Base-by-base conservation (phyloP, 2,113 vertebrate species). In the Zosterops borbonicus region DNA sequence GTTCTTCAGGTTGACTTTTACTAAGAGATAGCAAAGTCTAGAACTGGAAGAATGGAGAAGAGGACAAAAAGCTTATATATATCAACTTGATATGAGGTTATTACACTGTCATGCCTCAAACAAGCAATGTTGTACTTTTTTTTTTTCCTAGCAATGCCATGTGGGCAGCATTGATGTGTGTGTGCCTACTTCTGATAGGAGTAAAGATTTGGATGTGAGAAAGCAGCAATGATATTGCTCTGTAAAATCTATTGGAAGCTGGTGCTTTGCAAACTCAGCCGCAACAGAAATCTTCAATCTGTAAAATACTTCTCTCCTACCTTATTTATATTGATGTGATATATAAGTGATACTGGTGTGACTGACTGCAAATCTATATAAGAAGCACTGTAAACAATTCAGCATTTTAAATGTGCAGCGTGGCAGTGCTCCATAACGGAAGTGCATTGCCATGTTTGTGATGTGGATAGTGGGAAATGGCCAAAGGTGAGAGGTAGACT, bases 251-350 rank as follows among this genome's bases (percentile, higher is more conserved):
- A 1, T 56, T 73, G 63, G 49, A 95, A 87, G 27, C 17, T 2
- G 3, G 60, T 16, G 7, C 25, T 60, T 35, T 56, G 60, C 41
- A 68, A 84, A 76, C 27, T 86, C 52, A 31, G 41, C 50, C 10
- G 3, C 58, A 75, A 13, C 27, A 62, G 59, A 80, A 85, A 83
- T 49, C 33, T 77, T 23, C 11, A 80, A 14, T 42, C 67, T 93
- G 46, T 81, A 59, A 70, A 82, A 62, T 88, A 62, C 9, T 89
- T 89, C 25, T 64, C 12, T 82, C 37, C 16, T 86, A 18, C 55
- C 12, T 83, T 94, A 46, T 27, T 92, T 92, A n/a, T 62, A 62
- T 42, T 71, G 55, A 55, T 81, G 28, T 49, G 59, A n/a, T 64
- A 12, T 56, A 23, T 39, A 59, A 77, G 21, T 80, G 42, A 24